phyloP scores from a whole-genome alignment of 2,113 vertebrate species.

The Lathamus discolor region DNA sequence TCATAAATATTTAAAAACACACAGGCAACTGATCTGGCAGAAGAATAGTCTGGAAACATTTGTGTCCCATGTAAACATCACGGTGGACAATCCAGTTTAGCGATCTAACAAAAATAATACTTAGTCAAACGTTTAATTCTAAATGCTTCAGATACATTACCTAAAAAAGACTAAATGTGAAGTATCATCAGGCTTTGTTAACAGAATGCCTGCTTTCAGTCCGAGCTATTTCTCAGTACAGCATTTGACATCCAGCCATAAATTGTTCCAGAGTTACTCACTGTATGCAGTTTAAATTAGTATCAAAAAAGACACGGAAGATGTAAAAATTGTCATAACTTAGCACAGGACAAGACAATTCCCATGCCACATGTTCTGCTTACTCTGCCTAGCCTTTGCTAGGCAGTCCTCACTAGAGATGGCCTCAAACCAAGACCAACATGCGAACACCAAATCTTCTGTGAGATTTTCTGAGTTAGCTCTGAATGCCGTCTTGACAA shows the following conservation, averaged over 20 bases:
- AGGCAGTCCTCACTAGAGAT: not conserved
- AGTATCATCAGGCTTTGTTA: conserved; percentile 37
- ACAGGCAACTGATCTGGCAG: not conserved
- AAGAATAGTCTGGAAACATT: not conserved
- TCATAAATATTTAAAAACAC: not conserved
- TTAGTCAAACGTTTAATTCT: not conserved
- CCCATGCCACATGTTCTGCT: not conserved
- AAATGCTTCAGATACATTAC: conserved; percentile 18
- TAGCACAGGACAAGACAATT: not conserved
- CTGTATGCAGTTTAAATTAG: conserved; percentile 38
- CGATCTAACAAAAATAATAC: not conserved
- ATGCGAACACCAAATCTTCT: not conserved
- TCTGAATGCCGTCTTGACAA: not conserved
- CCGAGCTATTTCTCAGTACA: conserved; percentile 28
- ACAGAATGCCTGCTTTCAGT: conserved; percentile 43
- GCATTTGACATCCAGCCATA: conserved; percentile 4
- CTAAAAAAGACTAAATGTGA: conserved; percentile 57
- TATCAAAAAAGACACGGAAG: conserved; percentile 16
- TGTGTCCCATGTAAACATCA: not conserved
- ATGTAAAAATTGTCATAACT: not conserved
- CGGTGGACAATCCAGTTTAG: not conserved
- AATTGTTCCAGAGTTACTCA: conserved; percentile 14
- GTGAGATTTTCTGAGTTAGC: not conserved
- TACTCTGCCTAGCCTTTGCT: not conserved
- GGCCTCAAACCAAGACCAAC: not conserved